Evolutionary conservation across 2,888 invertebrate genomes (phyloP).

Genomic region (Lymantria monacha): DNA sequence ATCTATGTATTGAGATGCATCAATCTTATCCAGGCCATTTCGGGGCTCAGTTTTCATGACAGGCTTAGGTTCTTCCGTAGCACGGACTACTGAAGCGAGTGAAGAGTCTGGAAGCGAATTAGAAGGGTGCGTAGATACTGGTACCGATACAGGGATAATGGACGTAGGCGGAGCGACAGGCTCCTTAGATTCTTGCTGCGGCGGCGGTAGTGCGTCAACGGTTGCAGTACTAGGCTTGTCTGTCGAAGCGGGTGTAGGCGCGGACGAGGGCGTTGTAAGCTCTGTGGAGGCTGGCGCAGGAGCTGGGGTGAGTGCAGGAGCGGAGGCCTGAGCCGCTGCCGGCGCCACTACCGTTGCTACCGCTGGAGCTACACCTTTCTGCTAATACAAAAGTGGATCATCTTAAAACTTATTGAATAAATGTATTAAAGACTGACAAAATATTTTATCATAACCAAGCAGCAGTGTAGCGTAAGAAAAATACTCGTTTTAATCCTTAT

Average conservation of each 20-base stretch:
- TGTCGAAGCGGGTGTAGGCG: slow-evolving; percentile 21
- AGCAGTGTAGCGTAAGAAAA: no score
- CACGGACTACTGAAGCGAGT: slow-evolving; percentile 38
- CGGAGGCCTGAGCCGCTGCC: neutral
- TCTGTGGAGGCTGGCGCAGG: slow-evolving; percentile 34
- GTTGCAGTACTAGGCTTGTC: slow-evolving; percentile 8
- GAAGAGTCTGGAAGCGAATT: slow-evolving; percentile 43
- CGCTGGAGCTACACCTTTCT: slow-evolving; percentile 46
- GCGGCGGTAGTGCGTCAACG: slow-evolving; percentile 12
- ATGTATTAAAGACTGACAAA: no score
- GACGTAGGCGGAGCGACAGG: neutral
- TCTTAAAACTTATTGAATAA: neutral
- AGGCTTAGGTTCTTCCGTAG: slow-evolving; percentile 49
- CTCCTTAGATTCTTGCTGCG: neutral
- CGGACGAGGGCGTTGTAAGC: slow-evolving; percentile 7
- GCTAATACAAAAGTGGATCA: slow-evolving; percentile 18
- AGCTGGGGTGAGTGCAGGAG: slow-evolving; percentile 6
- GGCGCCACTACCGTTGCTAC: slow-evolving; percentile 19
- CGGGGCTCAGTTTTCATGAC: slow-evolving; percentile 56
- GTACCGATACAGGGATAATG: slow-evolving; percentile 6
- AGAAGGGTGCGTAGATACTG: slow-evolving; percentile 32
- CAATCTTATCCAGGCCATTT: slow-evolving; percentile 72
- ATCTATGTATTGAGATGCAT: slow-evolving; percentile 81
- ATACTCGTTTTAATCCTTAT: no score
- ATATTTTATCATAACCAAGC: no score